Percentiles rank a stretch among this genome's conserved stretches.
phyloP scores from a whole-genome alignment of 2,113 vertebrate genomes.

The Gymnocephalus cernua region DNA sequence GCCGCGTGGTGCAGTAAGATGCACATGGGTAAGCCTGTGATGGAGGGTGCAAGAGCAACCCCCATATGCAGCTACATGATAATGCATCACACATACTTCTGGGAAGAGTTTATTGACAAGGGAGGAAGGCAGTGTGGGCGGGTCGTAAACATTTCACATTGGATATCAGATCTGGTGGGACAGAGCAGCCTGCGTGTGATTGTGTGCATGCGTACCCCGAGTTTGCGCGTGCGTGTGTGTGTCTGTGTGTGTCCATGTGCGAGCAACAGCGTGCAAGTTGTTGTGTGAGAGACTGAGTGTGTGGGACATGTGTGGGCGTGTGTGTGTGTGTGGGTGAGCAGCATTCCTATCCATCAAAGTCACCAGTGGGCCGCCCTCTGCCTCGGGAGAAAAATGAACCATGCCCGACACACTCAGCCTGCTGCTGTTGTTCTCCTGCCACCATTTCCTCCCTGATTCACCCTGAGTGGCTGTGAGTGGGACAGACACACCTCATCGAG shows the following conservation, averaged over 20 bases:
- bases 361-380: slow-evolving; percentile 74
- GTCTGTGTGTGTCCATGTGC: slow-evolving; percentile 37
- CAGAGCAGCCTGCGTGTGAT: slow-evolving; percentile 48
- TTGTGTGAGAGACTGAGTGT: slow-evolving; percentile 63
- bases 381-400: slow-evolving; percentile 77
- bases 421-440: slow-evolving; percentile 60
- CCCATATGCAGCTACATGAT: slow-evolving; percentile 42
- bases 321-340: slow-evolving; percentile 74
- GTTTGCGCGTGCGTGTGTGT: slow-evolving; percentile 14
- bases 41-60: slow-evolving; percentile 64
- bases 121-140: slow-evolving; percentile 75
- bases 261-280: slow-evolving; percentile 23
- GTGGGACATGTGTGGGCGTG: slow-evolving; percentile 80
- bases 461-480: slow-evolving; percentile 61
- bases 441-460: slow-evolving; percentile 79
- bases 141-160: slow-evolving; percentile 78
- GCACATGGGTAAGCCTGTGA: slow-evolving; percentile 68
- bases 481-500: slow-evolving; percentile 66
- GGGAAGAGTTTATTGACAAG: slow-evolving; percentile 79
- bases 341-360: slow-evolving; percentile 86
- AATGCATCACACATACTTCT: slow-evolving; percentile 76
- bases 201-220: slow-evolving; percentile 22
- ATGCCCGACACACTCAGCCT: slow-evolving; percentile 57
- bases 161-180: slow-evolving; percentile 72
- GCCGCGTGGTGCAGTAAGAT: slow-evolving; percentile 54